Percentiles rank a stretch among this genome's conserved stretches.
Conservation (phyloP, 2,797 vertebrate species). For the Carcharodon carcharias region DNA sequence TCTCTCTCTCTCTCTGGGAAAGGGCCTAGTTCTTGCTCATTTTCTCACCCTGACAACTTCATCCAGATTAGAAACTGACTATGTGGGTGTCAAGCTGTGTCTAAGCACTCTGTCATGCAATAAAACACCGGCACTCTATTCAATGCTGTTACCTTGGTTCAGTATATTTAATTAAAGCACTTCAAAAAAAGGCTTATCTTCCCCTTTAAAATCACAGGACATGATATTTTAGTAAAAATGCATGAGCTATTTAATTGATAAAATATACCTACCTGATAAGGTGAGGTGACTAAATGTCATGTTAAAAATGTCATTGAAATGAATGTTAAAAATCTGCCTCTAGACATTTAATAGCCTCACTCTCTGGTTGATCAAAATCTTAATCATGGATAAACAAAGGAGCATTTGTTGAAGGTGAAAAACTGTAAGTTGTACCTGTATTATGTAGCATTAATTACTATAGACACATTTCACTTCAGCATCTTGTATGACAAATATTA, state of each 20-base stretch:
- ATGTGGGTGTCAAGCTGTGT: neutral
- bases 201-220: neutral
- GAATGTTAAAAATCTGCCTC: neutral
- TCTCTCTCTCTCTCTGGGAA: too few relatives aligned
- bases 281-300: neutral
- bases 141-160: neutral
- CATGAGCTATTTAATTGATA: constrained; percentile 12
- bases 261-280: neutral
- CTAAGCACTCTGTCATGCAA: neutral
- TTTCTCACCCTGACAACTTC: neutral
- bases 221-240: neutral
- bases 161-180: constrained; percentile 10
- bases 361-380: neutral
- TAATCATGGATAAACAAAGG: constrained; percentile 25
- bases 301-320: neutral
- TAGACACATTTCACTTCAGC: neutral
- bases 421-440: neutral
- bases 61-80: neutral
- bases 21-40: neutral
- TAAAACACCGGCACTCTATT: neutral
- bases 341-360: constrained; percentile 13
- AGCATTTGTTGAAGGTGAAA: constrained; percentile 22
- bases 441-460: neutral
- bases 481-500: neutral
- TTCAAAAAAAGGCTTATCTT: neutral